Base-by-base conservation (phyloP, 2,113 vertebrate species). In the Rattus rattus region DNA sequence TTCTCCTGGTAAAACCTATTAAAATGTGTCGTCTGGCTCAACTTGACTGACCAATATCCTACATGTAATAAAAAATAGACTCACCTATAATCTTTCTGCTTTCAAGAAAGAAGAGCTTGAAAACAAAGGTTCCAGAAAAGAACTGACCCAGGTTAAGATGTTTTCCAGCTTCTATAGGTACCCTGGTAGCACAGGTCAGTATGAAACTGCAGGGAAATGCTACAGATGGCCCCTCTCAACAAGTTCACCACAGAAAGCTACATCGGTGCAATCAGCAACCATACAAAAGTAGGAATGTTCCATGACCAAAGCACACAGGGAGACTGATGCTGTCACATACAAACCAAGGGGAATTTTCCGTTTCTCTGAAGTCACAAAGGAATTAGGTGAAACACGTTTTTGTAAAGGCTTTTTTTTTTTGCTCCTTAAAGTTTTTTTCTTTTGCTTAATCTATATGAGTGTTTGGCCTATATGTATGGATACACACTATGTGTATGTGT, bases 371-470 rank as follows among this genome's bases (percentile, higher is more conserved):
- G 30, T 93, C 24, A 83, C 11, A 88, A 72, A 72, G 28, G 22
- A 95, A 90, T 63, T 39, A 94, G 43, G 61, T 26, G 22, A 47
- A 72, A 52, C 59, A 73, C 91, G 22, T 94, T 96, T 94, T 91
- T 93, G 43, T 92, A 84, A 36, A 93, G 20, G 26, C 16, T 2
- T 43, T 43, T 43, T 43, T 43, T 43, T 85, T 59, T 56, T 81
- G 19, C 36, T 81, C 54, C n/a, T 61, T 43, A 67, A 86, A 80
- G 39, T 36, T 94, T 36, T 81, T 84, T 19, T 7, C 43, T 76
- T 76, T 76, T 76, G 12, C 6, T 80, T 79, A 30, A 79, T 17
- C 7, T 17, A 16, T 33, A 79, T 52, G 76, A 52, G 28, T 79
- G 47, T 30, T 80, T 54, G 54, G 77, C 17, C 30, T 80, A 20